Conservation (phyloP, 2,797 vertebrate genomes). For the Chelon labrosus region DNA sequence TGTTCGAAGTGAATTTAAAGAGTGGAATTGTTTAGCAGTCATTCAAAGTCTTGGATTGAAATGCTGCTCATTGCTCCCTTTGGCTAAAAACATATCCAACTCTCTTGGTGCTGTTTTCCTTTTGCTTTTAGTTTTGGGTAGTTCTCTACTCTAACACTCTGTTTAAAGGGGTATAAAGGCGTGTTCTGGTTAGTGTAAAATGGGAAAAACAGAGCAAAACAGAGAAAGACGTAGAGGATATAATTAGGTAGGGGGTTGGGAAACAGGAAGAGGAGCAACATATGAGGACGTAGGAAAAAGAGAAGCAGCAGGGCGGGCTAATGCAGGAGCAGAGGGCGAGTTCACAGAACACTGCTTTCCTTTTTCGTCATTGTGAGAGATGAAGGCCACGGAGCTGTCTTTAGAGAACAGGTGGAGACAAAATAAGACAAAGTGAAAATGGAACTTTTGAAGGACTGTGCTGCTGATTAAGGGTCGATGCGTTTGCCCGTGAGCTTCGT, state of each 20-base stretch:
- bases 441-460: slow-evolving; percentile 30
- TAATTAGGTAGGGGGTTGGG: slow-evolving; percentile 49
- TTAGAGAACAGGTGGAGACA: slow-evolving; percentile 18
- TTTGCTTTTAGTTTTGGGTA: slow-evolving; percentile 7
- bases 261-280: slow-evolving; percentile 22
- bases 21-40: background rate
- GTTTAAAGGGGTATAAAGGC: slow-evolving; percentile 24
- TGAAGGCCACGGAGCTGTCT: slow-evolving; percentile 55
- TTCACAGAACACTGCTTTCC: slow-evolving; percentile 31
- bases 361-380: slow-evolving; percentile 54
- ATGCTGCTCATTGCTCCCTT: background rate
- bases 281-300: slow-evolving; percentile 17
- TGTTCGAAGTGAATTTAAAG: background rate
- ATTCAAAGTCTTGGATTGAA: slow-evolving; percentile 1
- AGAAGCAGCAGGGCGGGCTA: slow-evolving; percentile 55
- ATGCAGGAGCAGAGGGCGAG: slow-evolving; percentile 40
- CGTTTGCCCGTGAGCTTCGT: slow-evolving; percentile 18
- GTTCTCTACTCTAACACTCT: background rate
- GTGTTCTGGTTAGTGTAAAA: slow-evolving; percentile 25
- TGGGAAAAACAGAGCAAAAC: slow-evolving; percentile 14
- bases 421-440: slow-evolving; percentile 44
- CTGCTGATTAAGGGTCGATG: slow-evolving; percentile 12
- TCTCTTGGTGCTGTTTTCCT: background rate
- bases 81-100: background rate
- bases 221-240: slow-evolving; percentile 21